These are phyloP conservation scores for Myanophis thanlyinensis DNA, from an alignment of 2,113 vertebrate genomes.

Conservation along the genomic window DNA sequence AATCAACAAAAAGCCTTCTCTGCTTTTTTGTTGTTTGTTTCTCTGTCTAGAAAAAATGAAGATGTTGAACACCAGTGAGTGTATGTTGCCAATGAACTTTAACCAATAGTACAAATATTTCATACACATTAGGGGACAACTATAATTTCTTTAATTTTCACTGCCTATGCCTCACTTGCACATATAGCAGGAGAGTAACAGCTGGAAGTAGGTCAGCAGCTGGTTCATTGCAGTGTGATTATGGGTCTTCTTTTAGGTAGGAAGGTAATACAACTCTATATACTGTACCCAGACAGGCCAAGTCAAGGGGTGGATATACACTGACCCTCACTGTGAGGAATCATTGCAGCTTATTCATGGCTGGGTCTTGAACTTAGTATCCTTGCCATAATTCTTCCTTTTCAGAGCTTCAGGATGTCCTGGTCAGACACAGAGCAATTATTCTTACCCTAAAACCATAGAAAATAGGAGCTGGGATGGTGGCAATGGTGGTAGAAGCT, in stretches of 20 bases:
- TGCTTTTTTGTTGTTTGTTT: background rate
- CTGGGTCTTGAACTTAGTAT: background rate
- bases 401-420: background rate
- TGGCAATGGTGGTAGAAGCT: background rate
- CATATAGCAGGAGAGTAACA: background rate
- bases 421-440: background rate
- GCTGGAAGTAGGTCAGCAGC: background rate
- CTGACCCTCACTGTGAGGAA: background rate
- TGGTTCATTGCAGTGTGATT: background rate
- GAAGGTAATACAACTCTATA: background rate
- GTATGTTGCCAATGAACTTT: background rate
- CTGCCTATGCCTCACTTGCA: background rate
- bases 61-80: background rate
- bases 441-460: background rate
- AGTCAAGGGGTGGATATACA: background rate
- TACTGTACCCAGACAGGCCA: background rate
- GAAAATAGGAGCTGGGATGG: background rate
- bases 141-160: background rate
- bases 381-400: background rate
- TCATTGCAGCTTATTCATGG: background rate
- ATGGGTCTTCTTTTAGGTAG: background rate
- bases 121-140: background rate
- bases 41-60: background rate
- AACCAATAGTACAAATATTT: background rate
- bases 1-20: background rate